These are phyloP conservation scores for Triplophysa rosa DNA, from an alignment of 2,113 vertebrate genomes.

Conservation along the genomic window DNA sequence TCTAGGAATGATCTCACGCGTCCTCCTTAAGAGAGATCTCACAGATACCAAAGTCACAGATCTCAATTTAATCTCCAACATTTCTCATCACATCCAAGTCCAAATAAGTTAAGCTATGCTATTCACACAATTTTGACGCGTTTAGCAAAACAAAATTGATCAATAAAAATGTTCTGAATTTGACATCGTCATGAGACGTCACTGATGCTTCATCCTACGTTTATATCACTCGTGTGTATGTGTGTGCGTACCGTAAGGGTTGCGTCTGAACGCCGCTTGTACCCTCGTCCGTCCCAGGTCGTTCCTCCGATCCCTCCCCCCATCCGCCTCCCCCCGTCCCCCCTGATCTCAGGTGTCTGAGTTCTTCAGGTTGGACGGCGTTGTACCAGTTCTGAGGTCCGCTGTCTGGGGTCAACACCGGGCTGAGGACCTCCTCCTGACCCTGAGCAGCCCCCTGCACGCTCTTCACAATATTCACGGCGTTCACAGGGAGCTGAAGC, in stretches of 20 bases:
- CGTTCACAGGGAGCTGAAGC: constrained; percentile 81
- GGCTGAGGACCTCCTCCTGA: constrained; percentile 83
- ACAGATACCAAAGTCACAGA: no score
- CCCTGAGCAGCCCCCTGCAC: constrained; percentile 68
- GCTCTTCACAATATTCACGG: constrained; percentile 76
- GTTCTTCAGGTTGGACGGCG: constrained; percentile 84
- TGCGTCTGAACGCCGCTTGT: constrained; percentile 70
- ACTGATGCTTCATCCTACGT: no score
- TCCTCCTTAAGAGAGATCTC: no score
- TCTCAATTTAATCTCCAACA: no score
- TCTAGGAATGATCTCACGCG: no score
- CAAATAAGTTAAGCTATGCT: no score
- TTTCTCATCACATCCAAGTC: no score
- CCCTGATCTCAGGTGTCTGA: constrained; percentile 74
- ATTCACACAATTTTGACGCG: no score
- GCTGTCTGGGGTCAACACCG: constrained; percentile 78
- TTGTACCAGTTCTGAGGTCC: constrained; percentile 84
- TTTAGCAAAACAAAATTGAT: no score
- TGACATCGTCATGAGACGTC: no score
- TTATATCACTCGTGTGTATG: not conserved
- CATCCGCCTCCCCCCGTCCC: constrained; percentile 52
- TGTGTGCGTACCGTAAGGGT: constrained; percentile 79
- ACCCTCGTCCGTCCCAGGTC: constrained; percentile 66
- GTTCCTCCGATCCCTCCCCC: constrained; percentile 49
- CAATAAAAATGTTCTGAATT: no score